Percentiles rank a stretch among this genome's conserved stretches.
phyloP scores from a whole-genome alignment of 2,888 invertebrate genomes.

The Tortrix viridana region DNA sequence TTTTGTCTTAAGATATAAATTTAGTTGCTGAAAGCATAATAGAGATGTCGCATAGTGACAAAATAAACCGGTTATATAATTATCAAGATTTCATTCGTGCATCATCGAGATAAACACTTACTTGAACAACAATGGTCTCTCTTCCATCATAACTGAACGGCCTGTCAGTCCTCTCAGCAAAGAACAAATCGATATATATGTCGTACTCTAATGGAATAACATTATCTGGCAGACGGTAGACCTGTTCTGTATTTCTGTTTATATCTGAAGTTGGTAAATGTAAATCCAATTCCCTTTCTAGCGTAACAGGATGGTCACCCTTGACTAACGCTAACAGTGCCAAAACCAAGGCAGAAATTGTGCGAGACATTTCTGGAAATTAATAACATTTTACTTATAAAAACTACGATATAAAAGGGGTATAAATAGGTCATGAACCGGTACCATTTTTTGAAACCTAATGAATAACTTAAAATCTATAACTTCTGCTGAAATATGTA shows the following conservation, averaged over 20 bases:
- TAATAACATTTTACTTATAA: too few species aligned
- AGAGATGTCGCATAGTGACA: too few species aligned
- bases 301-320: constrained; percentile 60
- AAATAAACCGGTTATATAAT: background rate
- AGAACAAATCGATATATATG: constrained; percentile 69
- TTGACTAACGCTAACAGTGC: constrained; percentile 50
- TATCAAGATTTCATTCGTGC: background rate
- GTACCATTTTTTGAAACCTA: too few species aligned
- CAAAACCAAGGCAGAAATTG: constrained; percentile 46
- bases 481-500: too few species aligned
- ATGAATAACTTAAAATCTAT: too few species aligned
- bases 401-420: too few species aligned
- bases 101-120: constrained; percentile 43
- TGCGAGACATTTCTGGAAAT: constrained; percentile 58
- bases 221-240: constrained; percentile 66
- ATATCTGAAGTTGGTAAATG: constrained; percentile 39
- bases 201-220: constrained; percentile 73
- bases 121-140: constrained; percentile 65
- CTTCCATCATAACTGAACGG: constrained; percentile 71
- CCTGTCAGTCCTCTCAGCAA: constrained; percentile 62
- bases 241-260: constrained; percentile 51
- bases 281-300: constrained; percentile 62
- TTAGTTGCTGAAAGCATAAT: too few species aligned
- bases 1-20: too few species aligned
- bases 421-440: too few species aligned